These are phyloP conservation scores for Prunella fulvescens DNA, from an alignment of 2,113 vertebrate species.

Conservation along the genomic window DNA sequence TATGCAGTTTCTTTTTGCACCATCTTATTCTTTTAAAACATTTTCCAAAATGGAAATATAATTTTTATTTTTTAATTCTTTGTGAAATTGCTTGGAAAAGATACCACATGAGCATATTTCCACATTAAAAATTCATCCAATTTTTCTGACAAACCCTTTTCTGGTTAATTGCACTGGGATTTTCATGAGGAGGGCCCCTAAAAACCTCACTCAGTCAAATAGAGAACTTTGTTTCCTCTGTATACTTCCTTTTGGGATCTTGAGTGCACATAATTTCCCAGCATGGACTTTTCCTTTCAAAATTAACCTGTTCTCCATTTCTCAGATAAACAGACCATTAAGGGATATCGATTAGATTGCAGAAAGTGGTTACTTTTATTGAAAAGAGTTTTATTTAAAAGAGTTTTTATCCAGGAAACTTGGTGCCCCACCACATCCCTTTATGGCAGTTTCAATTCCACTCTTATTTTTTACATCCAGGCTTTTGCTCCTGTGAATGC, in stretches of 20 bases:
- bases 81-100: neutral
- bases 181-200: neutral
- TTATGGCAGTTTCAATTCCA: neutral
- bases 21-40: neutral
- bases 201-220: neutral
- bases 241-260: neutral
- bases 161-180: neutral
- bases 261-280: neutral
- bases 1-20: neutral
- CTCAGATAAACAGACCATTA: neutral
- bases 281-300: neutral
- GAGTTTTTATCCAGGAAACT: neutral
- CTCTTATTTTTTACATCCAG: neutral
- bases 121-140: neutral
- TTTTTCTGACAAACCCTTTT: neutral
- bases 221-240: neutral
- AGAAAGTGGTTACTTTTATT: neutral
- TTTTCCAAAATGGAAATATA: neutral
- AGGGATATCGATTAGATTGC: neutral
- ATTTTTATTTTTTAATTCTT: neutral
- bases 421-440: neutral
- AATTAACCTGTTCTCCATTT: neutral
- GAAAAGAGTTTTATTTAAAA: neutral
- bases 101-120: neutral
- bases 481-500: neutral